Percentiles rank a stretch among this genome's conserved stretches.
These are phyloP conservation scores for Buceros bicornis DNA, from an alignment of 2,797 vertebrate species.

Conservation along the genomic window DNA sequence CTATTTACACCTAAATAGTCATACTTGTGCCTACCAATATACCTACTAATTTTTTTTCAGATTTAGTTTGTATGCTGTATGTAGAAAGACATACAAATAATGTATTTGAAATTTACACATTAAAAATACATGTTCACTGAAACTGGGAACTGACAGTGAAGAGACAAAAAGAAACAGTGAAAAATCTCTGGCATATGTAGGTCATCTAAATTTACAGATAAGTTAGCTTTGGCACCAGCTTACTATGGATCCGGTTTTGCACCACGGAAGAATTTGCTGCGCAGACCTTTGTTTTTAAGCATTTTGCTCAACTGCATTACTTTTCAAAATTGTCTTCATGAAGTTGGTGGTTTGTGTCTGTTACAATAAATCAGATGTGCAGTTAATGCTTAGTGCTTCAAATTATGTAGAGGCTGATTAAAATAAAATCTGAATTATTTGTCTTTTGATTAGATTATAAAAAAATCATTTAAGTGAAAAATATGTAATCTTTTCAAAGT, in stretches of 20 bases:
- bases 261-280: background rate
- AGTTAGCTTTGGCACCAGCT: slow-evolving; percentile 22
- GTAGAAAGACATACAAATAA: slow-evolving; percentile 40
- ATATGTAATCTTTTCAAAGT: background rate
- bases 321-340: background rate
- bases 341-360: background rate
- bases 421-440: slow-evolving; percentile 17
- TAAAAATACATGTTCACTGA: slow-evolving; percentile 56
- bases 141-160: slow-evolving; percentile 30
- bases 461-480: background rate
- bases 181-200: slow-evolving; percentile 64
- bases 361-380: background rate
- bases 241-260: background rate
- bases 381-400: background rate
- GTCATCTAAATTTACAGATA: slow-evolving; percentile 61
- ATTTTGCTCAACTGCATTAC: background rate
- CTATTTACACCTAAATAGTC: background rate
- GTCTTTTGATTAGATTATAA: background rate
- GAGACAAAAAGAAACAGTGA: slow-evolving; percentile 52
- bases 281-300: background rate
- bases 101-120: slow-evolving; percentile 53
- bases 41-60: background rate
- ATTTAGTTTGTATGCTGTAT: background rate
- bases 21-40: background rate
- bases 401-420: background rate